Evolutionary conservation across 2,888 invertebrate species (phyloP), one percentile per base, ranked within the genome.

Genomic region (Amphimallon solstitiale): DNA sequence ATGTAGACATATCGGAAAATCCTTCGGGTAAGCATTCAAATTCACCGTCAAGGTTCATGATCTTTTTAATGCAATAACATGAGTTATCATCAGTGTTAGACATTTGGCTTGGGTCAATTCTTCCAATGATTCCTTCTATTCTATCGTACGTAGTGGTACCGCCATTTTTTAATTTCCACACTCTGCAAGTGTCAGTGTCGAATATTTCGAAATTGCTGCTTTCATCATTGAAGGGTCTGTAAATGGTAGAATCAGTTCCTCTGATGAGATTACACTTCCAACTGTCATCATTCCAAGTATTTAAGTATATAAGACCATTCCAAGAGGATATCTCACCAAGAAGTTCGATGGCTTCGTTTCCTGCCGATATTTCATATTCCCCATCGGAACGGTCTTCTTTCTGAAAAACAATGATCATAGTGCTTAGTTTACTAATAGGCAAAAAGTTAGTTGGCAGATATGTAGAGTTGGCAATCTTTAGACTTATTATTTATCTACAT

Each of bases 151-250:
- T 56, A 19, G 63, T 9, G 46, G 35, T 37, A 15, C 37, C 56
- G 9, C 15, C 40, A 21, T 56, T 17, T 29, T 46, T 17, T 23
- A 63, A 15, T 14, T 37, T 37, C 17, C 59, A 23, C 17, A 65
- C 40, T 70, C 88, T 85, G 82, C 92, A 92, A 70, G 92, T 85
- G 72, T 92, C 91, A 0, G 87, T 83, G 70, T 86, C 87, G 52
- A 88, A 85, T 4, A 87, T 85, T 75, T 84, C 75, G 7, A 76
- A 68, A 0, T 40, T 21, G 21, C 67, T 81, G 0, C 85, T 81
- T 0, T 83, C 82, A 38, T 85, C 79, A 9, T 84, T 72, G 69
- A 89, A 88, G 0, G 92, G 92, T 0, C 88, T 85, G 79, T 86
- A 92, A 37, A 90, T 85, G 2, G 69, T 67, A 0, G 74, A 67